These are phyloP conservation scores for Pocillopora damicornis DNA, from an alignment of 64 coral and sea anemone genomes.

Conservation along the genomic window DNA sequence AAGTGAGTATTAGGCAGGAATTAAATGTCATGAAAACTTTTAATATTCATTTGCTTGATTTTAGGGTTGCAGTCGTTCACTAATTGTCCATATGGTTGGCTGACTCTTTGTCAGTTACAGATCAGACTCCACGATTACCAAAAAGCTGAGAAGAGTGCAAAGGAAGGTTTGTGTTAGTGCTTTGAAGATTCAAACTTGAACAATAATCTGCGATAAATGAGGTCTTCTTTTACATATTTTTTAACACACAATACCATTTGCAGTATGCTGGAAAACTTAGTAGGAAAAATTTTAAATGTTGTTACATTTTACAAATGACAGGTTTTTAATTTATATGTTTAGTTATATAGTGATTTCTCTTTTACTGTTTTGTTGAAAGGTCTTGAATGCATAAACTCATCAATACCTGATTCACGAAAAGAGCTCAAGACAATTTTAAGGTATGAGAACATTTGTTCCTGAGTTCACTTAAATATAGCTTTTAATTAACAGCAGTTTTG, in stretches of 20 bases:
- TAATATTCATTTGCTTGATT: not conserved
- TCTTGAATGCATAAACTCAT: not conserved
- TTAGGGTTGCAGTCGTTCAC: constrained; percentile 35
- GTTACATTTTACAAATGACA: too few species aligned
- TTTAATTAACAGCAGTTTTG: too few species aligned
- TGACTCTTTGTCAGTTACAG: constrained; percentile 5
- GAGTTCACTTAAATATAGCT: too few species aligned
- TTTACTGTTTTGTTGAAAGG: not conserved
- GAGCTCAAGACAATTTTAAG: not conserved
- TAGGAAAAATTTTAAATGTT: too few species aligned
- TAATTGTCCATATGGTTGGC: constrained; percentile 49
- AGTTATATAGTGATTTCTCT: too few species aligned
- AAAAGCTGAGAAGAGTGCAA: constrained; percentile 35
- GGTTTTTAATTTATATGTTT: too few species aligned
- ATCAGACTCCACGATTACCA: constrained; percentile 39
- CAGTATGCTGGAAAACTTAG: too few species aligned
- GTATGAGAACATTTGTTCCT: not conserved
- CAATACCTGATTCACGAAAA: not conserved
- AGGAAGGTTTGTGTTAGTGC: constrained; percentile 22
- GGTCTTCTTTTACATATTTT: not conserved
- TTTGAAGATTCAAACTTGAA: too few species aligned
- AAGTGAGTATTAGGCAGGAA: too few species aligned
- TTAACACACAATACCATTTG: not conserved
- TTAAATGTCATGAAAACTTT: too few species aligned
- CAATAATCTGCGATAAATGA: not conserved